These are phyloP conservation scores for Tamandua tetradactyla DNA, from an alignment of 2,797 vertebrate genomes.

Conservation along the genomic window DNA sequence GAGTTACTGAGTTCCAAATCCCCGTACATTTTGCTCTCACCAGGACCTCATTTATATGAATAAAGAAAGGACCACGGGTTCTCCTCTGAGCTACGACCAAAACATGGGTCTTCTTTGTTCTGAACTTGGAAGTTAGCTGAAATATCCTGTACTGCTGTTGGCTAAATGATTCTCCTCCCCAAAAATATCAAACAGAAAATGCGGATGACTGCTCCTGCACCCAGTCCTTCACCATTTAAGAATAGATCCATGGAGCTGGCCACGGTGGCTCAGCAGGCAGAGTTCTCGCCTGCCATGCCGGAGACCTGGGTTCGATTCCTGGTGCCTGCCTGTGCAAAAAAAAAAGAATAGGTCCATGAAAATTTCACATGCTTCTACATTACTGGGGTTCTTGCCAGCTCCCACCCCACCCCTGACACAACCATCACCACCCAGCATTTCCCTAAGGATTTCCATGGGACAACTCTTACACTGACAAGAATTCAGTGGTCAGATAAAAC, in stretches of 20 bases:
- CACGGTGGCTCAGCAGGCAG: no score
- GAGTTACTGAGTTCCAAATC: background rate
- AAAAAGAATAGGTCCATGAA: background rate
- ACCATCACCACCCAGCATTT: background rate
- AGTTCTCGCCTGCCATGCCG: no score
- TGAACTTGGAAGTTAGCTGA: background rate
- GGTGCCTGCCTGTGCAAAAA: no score
- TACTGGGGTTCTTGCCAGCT: background rate
- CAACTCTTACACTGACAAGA: background rate
- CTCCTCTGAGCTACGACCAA: background rate
- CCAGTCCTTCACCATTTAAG: background rate
- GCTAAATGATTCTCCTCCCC: background rate
- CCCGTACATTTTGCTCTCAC: background rate
- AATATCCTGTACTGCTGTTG: no score
- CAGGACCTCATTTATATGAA: background rate
- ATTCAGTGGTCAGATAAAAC: background rate
- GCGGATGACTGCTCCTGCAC: no score
- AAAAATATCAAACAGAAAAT: background rate
- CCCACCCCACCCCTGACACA: no score
- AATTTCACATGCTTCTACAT: background rate
- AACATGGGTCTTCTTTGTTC: background rate
- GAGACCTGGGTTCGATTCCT: no score
- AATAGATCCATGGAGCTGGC: no score
- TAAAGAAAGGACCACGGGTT: background rate
- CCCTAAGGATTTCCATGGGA: background rate